These are phyloP conservation scores for Synodontis membranacea DNA, from an alignment of 2,113 vertebrate species.

Conservation along the genomic window DNA sequence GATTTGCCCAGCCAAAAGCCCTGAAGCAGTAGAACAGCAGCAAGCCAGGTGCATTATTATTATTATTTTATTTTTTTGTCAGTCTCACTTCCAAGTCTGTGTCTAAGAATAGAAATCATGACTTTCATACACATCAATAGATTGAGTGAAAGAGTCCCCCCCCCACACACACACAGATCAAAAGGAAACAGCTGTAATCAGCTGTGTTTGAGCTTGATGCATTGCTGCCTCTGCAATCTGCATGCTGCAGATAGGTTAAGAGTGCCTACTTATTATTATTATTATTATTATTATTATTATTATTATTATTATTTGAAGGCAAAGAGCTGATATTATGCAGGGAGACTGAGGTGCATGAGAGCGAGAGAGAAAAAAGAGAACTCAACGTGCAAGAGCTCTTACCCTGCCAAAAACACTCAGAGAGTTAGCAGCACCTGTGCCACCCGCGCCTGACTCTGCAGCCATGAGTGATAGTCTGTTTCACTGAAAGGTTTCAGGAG, in stretches of 20 bases:
- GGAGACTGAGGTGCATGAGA: not conserved
- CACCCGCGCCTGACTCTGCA: slow-evolving; percentile 25
- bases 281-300: not conserved
- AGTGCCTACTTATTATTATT: not conserved
- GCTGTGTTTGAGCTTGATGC: slow-evolving; percentile 10
- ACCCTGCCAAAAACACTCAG: slow-evolving; percentile 31
- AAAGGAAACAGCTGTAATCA: slow-evolving; percentile 21
- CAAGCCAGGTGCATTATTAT: slow-evolving; percentile 23
- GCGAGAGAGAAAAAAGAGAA: not conserved
- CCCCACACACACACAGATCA: no score
- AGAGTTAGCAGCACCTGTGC: slow-evolving; percentile 48
- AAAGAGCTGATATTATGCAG: not conserved
- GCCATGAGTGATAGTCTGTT: slow-evolving; percentile 50
- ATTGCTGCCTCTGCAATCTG: slow-evolving; percentile 8
- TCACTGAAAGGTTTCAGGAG: slow-evolving; percentile 43
- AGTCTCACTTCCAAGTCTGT: not conserved
- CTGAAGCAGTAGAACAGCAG: slow-evolving; percentile 1
- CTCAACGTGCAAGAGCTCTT: slow-evolving; percentile 9
- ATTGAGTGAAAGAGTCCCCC: not conserved
- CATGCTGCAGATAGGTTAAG: not conserved
- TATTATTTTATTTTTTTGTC: slow-evolving; percentile 7
- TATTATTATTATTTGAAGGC: slow-evolving; percentile 1
- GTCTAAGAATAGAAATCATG: slow-evolving; percentile 34
- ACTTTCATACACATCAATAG: slow-evolving; percentile 21
- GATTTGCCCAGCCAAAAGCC: not conserved